A percentile compares a stretch with the other conserved stretches of the same genome.
Evolutionary conservation across 2,113 vertebrate genomes (phyloP).

Genomic region (Anser brachyrhynchus): DNA sequence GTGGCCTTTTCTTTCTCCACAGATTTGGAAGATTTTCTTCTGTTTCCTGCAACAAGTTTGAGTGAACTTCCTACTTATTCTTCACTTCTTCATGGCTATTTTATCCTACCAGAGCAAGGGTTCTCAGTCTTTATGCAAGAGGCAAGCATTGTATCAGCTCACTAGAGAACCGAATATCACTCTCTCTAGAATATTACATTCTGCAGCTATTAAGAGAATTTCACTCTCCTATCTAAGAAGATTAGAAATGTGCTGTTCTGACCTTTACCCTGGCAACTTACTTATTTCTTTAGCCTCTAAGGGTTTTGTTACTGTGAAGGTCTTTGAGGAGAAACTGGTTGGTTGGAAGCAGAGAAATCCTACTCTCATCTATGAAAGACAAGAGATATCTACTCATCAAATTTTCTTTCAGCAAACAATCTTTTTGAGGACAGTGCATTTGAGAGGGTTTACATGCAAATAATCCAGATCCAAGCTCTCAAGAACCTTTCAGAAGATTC

Average conservation of each 20-base stretch:
- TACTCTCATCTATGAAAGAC: neutral
- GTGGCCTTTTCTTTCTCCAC: neutral
- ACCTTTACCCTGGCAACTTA: slow-evolving; percentile 18
- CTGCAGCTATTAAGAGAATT: slow-evolving; percentile 24
- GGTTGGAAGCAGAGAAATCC: neutral
- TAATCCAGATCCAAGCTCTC: neutral
- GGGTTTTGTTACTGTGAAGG: neutral
- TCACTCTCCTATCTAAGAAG: slow-evolving; percentile 26
- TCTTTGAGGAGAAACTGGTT: neutral
- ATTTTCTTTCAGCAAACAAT: neutral
- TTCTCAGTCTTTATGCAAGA: neutral
- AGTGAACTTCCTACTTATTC: neutral
- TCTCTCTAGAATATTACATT: slow-evolving; percentile 5
- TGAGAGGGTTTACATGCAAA: neutral
- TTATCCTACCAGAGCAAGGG: neutral
- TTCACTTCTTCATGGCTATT: neutral
- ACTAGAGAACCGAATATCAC: neutral
- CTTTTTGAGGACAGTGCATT: neutral
- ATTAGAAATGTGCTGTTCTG: slow-evolving; percentile 24
- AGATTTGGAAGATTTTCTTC: neutral
- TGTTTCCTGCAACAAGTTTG: neutral
- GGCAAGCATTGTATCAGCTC: neutral
- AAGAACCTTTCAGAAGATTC: neutral
- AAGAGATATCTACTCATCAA: neutral
- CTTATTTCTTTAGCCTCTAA: neutral